These are phyloP conservation scores for Poeciliopsis paucimaculata DNA, from an alignment of 2,797 vertebrate species.

Conservation along the genomic window DNA sequence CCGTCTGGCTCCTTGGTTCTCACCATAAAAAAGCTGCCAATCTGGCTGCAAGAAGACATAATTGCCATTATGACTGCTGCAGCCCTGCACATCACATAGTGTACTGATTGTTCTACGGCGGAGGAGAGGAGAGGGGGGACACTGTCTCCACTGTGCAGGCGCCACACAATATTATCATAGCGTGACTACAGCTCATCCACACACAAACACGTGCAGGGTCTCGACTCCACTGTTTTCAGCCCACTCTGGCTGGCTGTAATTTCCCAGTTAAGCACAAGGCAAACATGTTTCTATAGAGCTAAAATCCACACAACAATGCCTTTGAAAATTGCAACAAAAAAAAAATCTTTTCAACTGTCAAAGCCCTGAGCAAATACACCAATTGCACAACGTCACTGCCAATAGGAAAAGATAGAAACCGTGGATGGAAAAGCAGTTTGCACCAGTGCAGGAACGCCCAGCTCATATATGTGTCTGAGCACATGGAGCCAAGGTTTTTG, in stretches of 20 bases:
- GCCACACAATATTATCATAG: constrained; percentile 72
- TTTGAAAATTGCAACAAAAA: constrained; percentile 21
- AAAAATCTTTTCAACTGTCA: constrained; percentile 39
- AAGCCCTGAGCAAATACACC: constrained; percentile 68
- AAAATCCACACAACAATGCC: constrained; percentile 55
- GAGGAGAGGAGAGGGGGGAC: constrained; percentile 39
- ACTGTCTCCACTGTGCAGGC: constrained; percentile 69
- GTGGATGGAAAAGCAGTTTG: constrained; percentile 71
- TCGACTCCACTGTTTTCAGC: constrained; percentile 34
- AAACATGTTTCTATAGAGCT: constrained; percentile 66
- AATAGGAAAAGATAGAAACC: constrained; percentile 58
- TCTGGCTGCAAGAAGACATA: constrained; percentile 62
- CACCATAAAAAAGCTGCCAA: constrained; percentile 57
- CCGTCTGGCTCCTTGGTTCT: constrained; percentile 47
- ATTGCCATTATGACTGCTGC: constrained; percentile 73
- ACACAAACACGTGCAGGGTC: constrained; percentile 38
- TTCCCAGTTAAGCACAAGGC: constrained; percentile 59
- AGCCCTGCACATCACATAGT: constrained; percentile 66
- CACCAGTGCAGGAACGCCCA: constrained; percentile 63
- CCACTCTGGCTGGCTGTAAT: constrained; percentile 46
- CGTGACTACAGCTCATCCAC: constrained; percentile 68
- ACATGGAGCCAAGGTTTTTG: constrained; percentile 54
- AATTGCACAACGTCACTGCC: constrained; percentile 30
- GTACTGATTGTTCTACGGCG: constrained; percentile 67
- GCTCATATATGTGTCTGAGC: constrained; percentile 27